Evolutionary conservation across 2,888 invertebrate genomes (phyloP).

Genomic region (Neocrepidodera transversa): DNA sequence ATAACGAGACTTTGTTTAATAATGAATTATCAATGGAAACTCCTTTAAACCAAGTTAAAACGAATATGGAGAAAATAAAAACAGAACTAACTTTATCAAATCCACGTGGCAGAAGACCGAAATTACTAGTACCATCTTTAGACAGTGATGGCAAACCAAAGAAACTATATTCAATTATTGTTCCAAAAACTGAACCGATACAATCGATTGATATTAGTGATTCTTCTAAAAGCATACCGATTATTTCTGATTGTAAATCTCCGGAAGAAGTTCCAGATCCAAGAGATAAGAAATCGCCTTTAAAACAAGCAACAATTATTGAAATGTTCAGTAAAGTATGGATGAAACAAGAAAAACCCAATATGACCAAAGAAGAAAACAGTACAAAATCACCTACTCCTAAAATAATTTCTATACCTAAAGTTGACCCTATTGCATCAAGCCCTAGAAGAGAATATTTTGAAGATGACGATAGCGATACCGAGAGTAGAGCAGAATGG

Average conservation of each 20-base stretch:
- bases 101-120: not conserved
- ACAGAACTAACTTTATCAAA: not conserved
- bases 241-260: not conserved
- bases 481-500: slow-evolving; percentile 45
- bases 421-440: not conserved
- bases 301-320: slow-evolving; percentile 38
- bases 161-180: slow-evolving; percentile 17
- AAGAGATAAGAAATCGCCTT: slow-evolving; percentile 26
- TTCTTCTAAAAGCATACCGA: too few relatives aligned
- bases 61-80: not conserved
- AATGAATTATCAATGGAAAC: too few relatives aligned
- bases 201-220: not conserved
- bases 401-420: not conserved
- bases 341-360: slow-evolving; percentile 26
- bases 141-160: slow-evolving; percentile 12
- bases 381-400: not conserved
- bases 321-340: slow-evolving; percentile 38
- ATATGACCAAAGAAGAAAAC: not conserved
- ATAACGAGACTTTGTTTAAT: not conserved
- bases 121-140: not conserved
- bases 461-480: slow-evolving; percentile 38
- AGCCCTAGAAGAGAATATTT: not conserved
- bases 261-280: not conserved
- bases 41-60: not conserved
- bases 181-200: not conserved